A percentile compares a stretch with the other conserved stretches of the same genome.
Evolutionary conservation across 2,888 invertebrate species (phyloP).

Genomic region (Acleris sparsana): DNA sequence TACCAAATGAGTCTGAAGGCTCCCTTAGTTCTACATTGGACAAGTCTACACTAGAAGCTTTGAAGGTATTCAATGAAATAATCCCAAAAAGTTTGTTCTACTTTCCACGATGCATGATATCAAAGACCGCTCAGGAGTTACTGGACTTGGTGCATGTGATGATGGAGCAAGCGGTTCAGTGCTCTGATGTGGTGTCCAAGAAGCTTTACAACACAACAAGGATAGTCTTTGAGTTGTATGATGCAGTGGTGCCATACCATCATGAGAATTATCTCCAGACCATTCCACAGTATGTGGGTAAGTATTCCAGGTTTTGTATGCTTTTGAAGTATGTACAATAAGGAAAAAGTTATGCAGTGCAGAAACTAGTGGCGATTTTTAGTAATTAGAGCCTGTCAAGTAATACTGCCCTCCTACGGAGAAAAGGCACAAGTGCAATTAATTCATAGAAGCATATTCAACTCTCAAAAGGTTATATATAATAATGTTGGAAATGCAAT

Average conservation of each 20-base stretch:
- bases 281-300: conserved; percentile 94
- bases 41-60: conserved; percentile 59
- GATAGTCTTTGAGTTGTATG: conserved; percentile 90
- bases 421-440: no score
- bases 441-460: no score
- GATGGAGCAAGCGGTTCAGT: conserved; percentile 86
- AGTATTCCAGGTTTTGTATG: conserved; percentile 47
- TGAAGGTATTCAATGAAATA: conserved; percentile 68
- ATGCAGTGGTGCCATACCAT: conserved; percentile 89
- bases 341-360: no score
- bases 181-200: conserved; percentile 84
- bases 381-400: no score
- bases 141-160: conserved; percentile 85
- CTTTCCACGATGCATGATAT: conserved; percentile 84
- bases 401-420: no score
- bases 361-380: no score
- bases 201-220: conserved; percentile 88
- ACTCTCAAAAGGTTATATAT: no score
- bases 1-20: conserved; percentile 49
- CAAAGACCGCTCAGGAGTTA: conserved; percentile 85
- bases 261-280: conserved; percentile 91
- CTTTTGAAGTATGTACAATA: not conserved
- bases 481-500: no score
- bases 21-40: conserved; percentile 41
- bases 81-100: conserved; percentile 74